Evolutionary conservation across 2,888 invertebrate species (phyloP).

Genomic region (Microplitis manilae): DNA sequence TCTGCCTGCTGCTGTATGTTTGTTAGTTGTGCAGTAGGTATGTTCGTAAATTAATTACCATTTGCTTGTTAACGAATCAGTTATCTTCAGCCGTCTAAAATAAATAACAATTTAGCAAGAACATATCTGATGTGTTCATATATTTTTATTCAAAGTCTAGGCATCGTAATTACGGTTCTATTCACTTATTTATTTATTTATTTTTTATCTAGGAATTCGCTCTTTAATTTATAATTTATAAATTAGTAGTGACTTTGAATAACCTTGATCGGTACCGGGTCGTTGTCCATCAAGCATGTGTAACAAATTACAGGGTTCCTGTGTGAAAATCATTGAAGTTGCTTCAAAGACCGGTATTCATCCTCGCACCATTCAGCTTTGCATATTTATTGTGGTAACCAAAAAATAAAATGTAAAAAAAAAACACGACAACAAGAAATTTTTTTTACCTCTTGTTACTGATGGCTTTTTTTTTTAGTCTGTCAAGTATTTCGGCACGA

Average conservation of each 20-base stretch:
- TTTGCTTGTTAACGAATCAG: constrained; percentile 1
- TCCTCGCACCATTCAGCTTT: constrained; percentile 23
- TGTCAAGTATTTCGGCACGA: background rate
- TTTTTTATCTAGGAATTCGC: background rate
- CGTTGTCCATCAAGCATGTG: constrained; percentile 15
- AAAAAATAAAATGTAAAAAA: background rate
- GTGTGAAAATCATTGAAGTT: constrained; percentile 26
- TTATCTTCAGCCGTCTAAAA: background rate
- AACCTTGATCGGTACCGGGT: background rate
- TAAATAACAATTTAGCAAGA: background rate
- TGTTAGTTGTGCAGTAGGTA: background rate
- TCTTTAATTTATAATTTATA: constrained; percentile 16
- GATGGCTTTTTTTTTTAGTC: background rate
- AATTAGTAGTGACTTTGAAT: background rate
- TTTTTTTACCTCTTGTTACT: background rate
- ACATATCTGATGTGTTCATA: background rate
- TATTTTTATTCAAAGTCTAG: background rate
- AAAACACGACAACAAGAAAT: background rate
- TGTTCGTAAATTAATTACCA: background rate
- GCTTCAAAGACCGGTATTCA: constrained; percentile 27
- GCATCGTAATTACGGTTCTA: background rate
- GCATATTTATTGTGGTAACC: constrained; percentile 15
- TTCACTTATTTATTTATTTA: background rate
- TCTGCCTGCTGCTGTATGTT: background rate
- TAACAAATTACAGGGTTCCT: constrained; percentile 24